Evolutionary conservation across 2,888 invertebrate genomes (phyloP), one percentile per base, ranked within the genome.

Genomic region (Emmelina monodactyla): DNA sequence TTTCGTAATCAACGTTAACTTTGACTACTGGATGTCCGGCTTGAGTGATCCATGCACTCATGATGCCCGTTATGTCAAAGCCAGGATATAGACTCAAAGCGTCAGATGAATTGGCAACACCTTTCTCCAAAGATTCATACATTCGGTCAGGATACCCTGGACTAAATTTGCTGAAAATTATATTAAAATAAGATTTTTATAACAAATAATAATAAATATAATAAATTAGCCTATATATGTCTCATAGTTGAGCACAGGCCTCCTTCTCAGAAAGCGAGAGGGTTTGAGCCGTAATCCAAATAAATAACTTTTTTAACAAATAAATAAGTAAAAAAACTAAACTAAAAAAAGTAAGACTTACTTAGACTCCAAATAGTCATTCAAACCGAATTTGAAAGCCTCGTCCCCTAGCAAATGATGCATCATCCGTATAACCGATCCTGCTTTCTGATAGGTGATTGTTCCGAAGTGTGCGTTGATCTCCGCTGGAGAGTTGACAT

Each of bases 381-480:
- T 44, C n/a, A 65, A 39, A 12, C 68, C 68, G 33, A 45, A 40
- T 46, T 50, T 53, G 34, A 64, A 61, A 25, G 64, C 68, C 3
- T 57, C 57, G 33, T 76, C 66, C 3, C 70, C 71, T 10, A 80
- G 44, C n/a, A 75, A 51, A 46, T 79, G 68, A 39, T 78, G 76
- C 30, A 80, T 66, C 79, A 80, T 80, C 31, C 78, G 58, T 15
- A 80, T 78, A 1, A 80, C 65, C 0, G 76, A 59, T 2, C 76
- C 84, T 1, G 84, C 88, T 62, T 91, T 90, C 45, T 83, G 83
- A 46, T 90, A 90, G 0, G 86, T 83, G 30, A 90, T 84, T 1
- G 69, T 72, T 37, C 86, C 86, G 47, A 91, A 91, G 62, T 86
- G 85, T 1, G 59, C 75, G 16, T 72, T 70, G 13, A 89, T 83